phyloP scores from a whole-genome alignment of 2,888 invertebrate species.

The Chouioia cunea region DNA sequence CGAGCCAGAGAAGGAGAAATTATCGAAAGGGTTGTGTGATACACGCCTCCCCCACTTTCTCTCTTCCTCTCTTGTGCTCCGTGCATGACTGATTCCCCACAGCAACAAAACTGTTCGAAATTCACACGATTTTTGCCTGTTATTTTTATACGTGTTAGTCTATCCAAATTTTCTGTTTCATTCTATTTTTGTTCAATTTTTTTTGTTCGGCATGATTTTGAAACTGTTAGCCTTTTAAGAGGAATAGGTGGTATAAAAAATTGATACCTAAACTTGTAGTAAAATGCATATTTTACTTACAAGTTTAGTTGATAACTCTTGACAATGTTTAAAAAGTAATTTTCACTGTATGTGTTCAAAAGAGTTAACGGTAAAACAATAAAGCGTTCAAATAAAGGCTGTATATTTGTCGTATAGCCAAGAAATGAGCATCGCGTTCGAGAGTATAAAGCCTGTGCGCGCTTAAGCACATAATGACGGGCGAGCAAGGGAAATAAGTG shows the following conservation, averaged over 20 bases:
- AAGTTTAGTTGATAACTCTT: no score
- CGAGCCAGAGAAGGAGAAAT: conserved; percentile 39
- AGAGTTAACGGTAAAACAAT: no score
- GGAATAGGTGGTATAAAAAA: no score
- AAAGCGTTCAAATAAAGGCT: no score
- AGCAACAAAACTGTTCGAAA: conserved; percentile 28
- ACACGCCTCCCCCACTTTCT: not conserved
- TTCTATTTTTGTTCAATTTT: no score
- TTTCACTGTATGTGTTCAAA: no score
- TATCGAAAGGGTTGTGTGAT: conserved; percentile 41
- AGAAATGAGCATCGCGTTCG: conserved; percentile 12
- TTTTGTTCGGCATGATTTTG: not conserved
- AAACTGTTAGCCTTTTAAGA: no score
- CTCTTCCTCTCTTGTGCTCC: not conserved
- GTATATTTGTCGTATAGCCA: no score
- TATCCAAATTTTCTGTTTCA: conserved; percentile 10
- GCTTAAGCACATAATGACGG: conserved; percentile 23
- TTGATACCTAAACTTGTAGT: no score
- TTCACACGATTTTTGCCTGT: conserved; percentile 25
- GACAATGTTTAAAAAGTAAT: no score
- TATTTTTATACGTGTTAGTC: conserved; percentile 1
- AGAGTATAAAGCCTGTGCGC: no score
- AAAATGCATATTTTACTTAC: no score
- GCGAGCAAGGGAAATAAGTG: conserved; percentile 60
- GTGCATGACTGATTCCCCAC: conserved; percentile 31